These are phyloP conservation scores for Tiphia femorata DNA, from an alignment of 2,888 invertebrate genomes.

Conservation along the genomic window DNA sequence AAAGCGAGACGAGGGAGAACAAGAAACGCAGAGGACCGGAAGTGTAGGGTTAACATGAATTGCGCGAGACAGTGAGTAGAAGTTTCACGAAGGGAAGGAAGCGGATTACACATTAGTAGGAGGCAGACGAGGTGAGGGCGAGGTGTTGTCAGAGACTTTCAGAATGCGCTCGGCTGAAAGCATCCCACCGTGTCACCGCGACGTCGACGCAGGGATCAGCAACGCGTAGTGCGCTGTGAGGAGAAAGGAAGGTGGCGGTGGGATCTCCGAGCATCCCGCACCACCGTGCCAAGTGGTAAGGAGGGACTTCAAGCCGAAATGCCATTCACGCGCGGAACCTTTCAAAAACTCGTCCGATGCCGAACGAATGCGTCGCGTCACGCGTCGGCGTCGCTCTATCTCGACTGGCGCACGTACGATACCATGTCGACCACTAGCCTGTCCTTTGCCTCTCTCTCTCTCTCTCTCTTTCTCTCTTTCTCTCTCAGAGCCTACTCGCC, in stretches of 20 bases:
- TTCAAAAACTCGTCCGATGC: constrained; percentile 9
- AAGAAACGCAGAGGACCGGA: no score
- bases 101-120: constrained; percentile 12
- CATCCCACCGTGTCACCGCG: not conserved
- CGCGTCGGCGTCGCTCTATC: constrained; percentile 29
- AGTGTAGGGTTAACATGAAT: no score
- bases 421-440: not conserved
- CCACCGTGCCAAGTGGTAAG: not conserved
- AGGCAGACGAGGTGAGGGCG: not conserved
- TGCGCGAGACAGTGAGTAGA: no score
- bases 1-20: no score
- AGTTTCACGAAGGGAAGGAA: constrained; percentile 9
- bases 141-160: not conserved
- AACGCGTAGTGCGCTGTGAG: not conserved
- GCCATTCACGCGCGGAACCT: constrained; percentile 36
- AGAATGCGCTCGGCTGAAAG: not conserved
- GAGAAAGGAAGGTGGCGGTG: not conserved
- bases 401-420: constrained; percentile 1
- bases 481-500: no score
- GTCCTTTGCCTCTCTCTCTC: not conserved
- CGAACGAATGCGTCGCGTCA: not conserved
- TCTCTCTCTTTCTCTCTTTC: not conserved
- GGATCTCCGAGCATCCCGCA: no score
- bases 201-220: no score
- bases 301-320: constrained; percentile 23